A percentile compares a stretch with the other conserved stretches of the same genome.
phyloP scores from a whole-genome alignment of 2,113 vertebrate species.

The Platycercus adscitus region DNA sequence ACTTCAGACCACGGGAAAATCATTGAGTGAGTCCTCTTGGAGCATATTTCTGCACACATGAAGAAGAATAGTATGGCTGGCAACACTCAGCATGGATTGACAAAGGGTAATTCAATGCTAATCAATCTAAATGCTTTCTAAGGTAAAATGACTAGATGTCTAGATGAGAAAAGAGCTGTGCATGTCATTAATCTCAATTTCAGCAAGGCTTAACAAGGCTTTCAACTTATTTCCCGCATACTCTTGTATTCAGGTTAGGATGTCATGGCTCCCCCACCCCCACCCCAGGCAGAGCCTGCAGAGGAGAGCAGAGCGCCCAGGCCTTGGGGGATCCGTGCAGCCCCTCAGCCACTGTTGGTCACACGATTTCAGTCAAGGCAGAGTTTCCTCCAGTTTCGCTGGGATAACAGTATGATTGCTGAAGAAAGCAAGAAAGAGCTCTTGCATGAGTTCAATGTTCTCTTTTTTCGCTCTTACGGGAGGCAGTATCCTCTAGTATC shows the following conservation, averaged over 20 bases:
- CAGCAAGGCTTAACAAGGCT: background rate
- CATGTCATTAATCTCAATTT: background rate
- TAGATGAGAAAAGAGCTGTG: background rate
- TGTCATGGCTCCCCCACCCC: background rate
- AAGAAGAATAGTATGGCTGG: background rate
- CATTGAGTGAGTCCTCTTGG: background rate
- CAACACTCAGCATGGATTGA: background rate
- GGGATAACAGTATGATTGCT: background rate
- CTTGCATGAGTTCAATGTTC: background rate
- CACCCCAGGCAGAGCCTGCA: background rate
- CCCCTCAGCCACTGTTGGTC: background rate
- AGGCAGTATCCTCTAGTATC: background rate
- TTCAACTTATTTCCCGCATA: background rate
- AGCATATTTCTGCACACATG: background rate
- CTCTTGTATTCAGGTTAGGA: background rate
- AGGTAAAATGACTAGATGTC: background rate
- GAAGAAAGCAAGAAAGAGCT: background rate
- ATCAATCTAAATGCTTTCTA: background rate
- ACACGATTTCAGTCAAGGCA: background rate
- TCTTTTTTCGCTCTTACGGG: accelerated
- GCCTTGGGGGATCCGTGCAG: background rate
- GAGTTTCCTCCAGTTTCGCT: background rate
- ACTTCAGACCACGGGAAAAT: background rate
- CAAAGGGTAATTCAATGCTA: background rate
- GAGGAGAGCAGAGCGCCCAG: background rate